A percentile compares a stretch with the other conserved stretches of the same genome.
phyloP scores from a whole-genome alignment of 2,888 invertebrate species.

The Leptinotarsa tumamoca region DNA sequence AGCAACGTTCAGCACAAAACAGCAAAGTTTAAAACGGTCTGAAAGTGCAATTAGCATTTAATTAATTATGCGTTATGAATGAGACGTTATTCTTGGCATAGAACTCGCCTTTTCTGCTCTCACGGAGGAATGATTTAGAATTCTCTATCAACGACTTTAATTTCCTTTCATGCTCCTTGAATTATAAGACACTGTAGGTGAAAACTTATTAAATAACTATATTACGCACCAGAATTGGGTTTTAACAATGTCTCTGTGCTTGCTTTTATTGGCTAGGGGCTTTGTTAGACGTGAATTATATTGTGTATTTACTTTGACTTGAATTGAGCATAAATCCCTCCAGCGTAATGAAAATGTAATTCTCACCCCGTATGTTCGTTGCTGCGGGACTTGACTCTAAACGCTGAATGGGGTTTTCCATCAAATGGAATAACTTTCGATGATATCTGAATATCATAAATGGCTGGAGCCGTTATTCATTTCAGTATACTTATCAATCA shows the following conservation, averaged over 20 bases:
- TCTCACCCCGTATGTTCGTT: not conserved
- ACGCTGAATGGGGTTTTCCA: too few species aligned
- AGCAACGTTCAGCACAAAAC: constrained; percentile 63
- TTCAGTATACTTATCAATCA: too few species aligned
- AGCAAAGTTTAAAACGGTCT: constrained; percentile 63
- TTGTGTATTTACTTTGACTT: constrained; percentile 10
- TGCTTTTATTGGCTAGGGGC: constrained; percentile 14
- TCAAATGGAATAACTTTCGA: too few species aligned
- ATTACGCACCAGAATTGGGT: constrained; percentile 43
- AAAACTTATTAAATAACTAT: constrained; percentile 51
- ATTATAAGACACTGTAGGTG: constrained; percentile 48
- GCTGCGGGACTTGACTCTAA: too few species aligned
- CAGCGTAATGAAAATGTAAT: constrained; percentile 14
- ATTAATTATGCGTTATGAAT: constrained; percentile 67
- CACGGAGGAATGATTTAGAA: constrained; percentile 54
- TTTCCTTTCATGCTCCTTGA: constrained; percentile 54
- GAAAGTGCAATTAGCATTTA: constrained; percentile 67
- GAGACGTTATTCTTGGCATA: constrained; percentile 57
- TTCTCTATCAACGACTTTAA: constrained; percentile 55
- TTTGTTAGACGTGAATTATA: constrained; percentile 17
- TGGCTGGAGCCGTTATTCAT: too few species aligned
- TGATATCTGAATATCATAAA: too few species aligned
- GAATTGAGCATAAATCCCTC: constrained; percentile 16
- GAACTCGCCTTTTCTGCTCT: constrained; percentile 46
- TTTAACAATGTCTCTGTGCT: constrained; percentile 21